A percentile compares a stretch with the other conserved stretches of the same genome.
phyloP scores from a whole-genome alignment of 2,888 invertebrate species.

The Digitonthophagus gazella region DNA sequence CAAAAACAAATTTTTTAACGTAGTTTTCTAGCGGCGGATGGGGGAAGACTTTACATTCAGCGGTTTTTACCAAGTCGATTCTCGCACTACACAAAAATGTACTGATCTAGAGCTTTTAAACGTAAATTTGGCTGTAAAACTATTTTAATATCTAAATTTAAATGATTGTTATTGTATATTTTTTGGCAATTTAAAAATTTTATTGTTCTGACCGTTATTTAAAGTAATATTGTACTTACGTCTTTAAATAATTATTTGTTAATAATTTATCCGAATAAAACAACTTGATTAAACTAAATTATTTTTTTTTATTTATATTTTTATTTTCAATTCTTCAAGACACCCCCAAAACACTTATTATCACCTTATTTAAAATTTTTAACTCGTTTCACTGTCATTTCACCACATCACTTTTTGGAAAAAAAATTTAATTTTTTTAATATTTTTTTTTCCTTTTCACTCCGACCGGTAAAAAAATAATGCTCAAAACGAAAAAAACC shows the following conservation, averaged over 20 bases:
- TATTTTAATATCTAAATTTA: background rate
- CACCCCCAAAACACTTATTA: background rate
- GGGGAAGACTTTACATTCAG: background rate
- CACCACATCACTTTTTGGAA: background rate
- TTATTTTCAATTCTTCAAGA: background rate
- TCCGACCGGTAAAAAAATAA: background rate
- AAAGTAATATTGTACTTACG: background rate
- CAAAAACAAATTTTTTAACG: background rate
- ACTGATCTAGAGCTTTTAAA: no score
- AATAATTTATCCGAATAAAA: background rate
- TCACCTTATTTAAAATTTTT: background rate
- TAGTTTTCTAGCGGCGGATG: background rate
- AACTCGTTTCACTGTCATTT: background rate
- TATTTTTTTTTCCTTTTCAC: background rate
- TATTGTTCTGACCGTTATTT: no score
- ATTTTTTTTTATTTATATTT: no score
- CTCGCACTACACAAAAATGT: no score
- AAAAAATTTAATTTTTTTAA: background rate
- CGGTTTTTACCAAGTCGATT: background rate
- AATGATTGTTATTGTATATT: background rate
- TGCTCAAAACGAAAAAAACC: slow-evolving; percentile 27
- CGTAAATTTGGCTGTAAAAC: no score
- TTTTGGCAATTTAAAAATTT: background rate
- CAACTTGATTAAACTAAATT: background rate
- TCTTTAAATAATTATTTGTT: background rate